Conservation (phyloP, 2,888 invertebrate genomes). For the Sarcophaga carnaria region DNA sequence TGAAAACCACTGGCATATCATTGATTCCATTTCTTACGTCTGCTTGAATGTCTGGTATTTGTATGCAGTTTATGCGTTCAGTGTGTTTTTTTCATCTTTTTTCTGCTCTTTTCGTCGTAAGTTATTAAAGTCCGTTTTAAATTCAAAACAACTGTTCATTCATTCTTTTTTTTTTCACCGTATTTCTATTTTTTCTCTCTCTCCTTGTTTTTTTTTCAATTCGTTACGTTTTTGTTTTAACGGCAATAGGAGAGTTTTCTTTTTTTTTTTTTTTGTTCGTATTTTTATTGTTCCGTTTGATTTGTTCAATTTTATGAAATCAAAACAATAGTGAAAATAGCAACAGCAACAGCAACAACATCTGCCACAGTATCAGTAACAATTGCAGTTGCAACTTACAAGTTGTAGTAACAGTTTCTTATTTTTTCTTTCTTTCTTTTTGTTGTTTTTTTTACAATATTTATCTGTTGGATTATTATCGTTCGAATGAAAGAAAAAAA, state of each 20-base stretch:
- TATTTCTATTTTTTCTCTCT: background rate
- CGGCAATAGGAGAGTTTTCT: background rate
- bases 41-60: too few species aligned
- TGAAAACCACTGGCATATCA: too few species aligned
- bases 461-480: constrained; percentile 52
- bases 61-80: background rate
- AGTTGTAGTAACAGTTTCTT: constrained; percentile 63
- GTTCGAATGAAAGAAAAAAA: constrained; percentile 19
- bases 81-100: background rate
- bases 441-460: constrained; percentile 4
- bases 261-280: constrained; percentile 46
- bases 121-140: constrained; percentile 58
- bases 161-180: background rate
- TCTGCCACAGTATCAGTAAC: constrained; percentile 23
- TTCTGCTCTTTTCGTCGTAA: constrained; percentile 33
- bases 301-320: constrained; percentile 67
- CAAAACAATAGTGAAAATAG: constrained; percentile 48
- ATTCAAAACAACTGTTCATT: constrained; percentile 59
- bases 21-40: too few species aligned
- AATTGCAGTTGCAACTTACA: constrained; percentile 74
- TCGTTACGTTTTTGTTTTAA: background rate
- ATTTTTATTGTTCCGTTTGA: constrained; percentile 70
- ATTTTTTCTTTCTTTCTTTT: constrained; percentile 15
- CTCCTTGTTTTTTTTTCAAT: background rate
- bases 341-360: constrained; percentile 10